phyloP scores from a whole-genome alignment of 1,140 invertebrate species.

The Pseudomyrmex gracilis region DNA sequence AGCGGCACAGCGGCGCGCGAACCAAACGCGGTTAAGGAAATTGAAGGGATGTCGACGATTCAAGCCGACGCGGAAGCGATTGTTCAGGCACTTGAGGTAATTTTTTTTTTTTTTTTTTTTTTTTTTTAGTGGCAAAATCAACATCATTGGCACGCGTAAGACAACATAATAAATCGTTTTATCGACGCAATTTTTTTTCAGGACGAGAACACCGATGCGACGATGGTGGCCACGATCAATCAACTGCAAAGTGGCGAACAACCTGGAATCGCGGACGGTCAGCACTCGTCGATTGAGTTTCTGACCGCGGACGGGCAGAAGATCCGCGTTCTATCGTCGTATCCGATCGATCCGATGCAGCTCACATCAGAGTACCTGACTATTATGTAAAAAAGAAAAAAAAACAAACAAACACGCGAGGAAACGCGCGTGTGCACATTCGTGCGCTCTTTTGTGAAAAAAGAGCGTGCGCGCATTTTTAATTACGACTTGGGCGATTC shows the following conservation, averaged over 20 bases:
- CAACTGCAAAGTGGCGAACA: conserved; percentile 76
- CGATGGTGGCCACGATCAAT: conserved; percentile 79
- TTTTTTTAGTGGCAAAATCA: background rate
- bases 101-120: too few relatives aligned
- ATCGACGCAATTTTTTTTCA: conserved; percentile 62
- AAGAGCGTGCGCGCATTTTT: too few relatives aligned
- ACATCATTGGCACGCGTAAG: background rate
- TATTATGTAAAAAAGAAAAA: conserved; percentile 76
- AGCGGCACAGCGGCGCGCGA: background rate
- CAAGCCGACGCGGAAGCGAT: conserved; percentile 78
- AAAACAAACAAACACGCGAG: background rate
- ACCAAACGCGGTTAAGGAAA: conserved; percentile 15
- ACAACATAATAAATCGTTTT: conserved; percentile 25
- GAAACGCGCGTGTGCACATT: too few relatives aligned
- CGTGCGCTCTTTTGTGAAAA: too few relatives aligned
- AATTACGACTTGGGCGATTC: too few relatives aligned
- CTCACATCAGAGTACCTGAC: conserved; percentile 84
- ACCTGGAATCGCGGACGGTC: conserved; percentile 72
- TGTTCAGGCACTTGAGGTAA: conserved; percentile 79
- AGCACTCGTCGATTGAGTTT: conserved; percentile 83
- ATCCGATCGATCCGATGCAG: conserved; percentile 83
- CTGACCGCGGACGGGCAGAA: conserved; percentile 85
- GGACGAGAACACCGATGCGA: conserved; percentile 79
- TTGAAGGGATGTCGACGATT: conserved; percentile 61
- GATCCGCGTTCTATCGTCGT: conserved; percentile 83